Evolutionary conservation across 2,888 invertebrate genomes (phyloP).

Genomic region (Rosalia funebris): DNA sequence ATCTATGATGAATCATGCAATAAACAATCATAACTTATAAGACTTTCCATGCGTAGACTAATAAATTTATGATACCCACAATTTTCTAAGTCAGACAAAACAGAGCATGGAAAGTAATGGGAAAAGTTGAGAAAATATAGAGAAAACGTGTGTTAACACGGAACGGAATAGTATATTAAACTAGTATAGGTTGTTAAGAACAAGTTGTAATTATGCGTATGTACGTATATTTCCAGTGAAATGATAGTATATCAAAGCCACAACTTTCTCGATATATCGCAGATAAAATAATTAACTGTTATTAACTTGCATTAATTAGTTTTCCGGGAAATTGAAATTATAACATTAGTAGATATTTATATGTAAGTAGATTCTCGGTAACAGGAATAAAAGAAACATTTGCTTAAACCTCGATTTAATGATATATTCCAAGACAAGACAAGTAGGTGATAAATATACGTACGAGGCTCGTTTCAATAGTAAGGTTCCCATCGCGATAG

Average conservation of each 20-base stretch:
- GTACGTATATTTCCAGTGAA: not conserved
- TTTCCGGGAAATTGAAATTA: too few species aligned
- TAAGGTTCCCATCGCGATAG: too few species aligned
- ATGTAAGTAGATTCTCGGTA: too few species aligned
- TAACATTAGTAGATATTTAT: too few species aligned
- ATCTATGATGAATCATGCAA: not conserved
- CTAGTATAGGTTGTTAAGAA: not conserved
- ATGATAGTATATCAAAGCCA: not conserved
- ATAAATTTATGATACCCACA: conserved; percentile 26
- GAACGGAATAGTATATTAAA: conserved; percentile 33
- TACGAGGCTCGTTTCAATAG: too few species aligned
- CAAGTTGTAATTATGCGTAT: not conserved
- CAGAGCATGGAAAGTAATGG: conserved; percentile 48
- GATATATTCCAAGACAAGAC: too few species aligned
- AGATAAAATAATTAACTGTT: not conserved
- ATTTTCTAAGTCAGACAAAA: conserved; percentile 41
- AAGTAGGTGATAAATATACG: too few species aligned
- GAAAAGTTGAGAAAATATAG: conserved; percentile 33
- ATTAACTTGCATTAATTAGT: too few species aligned
- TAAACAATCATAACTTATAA: not conserved
- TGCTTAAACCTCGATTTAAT: too few species aligned
- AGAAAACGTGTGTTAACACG: conserved; percentile 33
- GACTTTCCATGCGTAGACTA: conserved; percentile 32
- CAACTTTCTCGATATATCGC: not conserved
- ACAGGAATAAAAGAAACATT: too few species aligned